Evolutionary conservation across 1,140 invertebrate species (phyloP).

Genomic region (Gryllus bimaculatus): DNA sequence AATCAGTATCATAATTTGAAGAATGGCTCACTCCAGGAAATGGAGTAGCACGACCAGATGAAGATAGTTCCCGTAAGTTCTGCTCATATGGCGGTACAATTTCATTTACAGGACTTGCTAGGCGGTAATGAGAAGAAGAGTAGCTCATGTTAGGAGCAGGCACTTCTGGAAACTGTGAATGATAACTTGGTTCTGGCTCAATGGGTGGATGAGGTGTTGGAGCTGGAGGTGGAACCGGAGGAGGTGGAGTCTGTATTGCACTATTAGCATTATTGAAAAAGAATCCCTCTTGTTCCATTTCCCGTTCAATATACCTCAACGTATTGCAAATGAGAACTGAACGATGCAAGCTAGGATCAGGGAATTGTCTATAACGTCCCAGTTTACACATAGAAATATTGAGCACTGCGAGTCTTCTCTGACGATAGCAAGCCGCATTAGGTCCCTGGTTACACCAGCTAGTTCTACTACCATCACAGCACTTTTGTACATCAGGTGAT

Average conservation of each 20-base stretch:
- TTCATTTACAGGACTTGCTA: constrained; percentile 34
- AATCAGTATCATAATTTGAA: constrained; percentile 50
- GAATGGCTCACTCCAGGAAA: constrained; percentile 25
- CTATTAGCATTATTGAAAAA: constrained; percentile 20
- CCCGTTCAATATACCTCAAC: constrained; percentile 76
- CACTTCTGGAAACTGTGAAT: constrained; percentile 37
- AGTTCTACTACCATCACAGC: constrained; percentile 63
- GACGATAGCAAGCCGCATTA: constrained; percentile 54
- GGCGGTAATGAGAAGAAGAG: constrained; percentile 47
- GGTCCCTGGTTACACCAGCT: constrained; percentile 56
- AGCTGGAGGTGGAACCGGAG: constrained; percentile 16
- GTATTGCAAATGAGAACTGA: constrained; percentile 94
- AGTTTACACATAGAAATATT: constrained; percentile 90
- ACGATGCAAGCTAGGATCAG: constrained; percentile 79
- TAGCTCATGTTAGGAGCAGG: constrained; percentile 45
- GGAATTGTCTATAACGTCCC: constrained; percentile 73
- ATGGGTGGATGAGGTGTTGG: constrained; percentile 22
- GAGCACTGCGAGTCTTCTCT: constrained; percentile 76
- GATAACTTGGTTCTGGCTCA: constrained; percentile 22
- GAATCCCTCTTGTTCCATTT: constrained; percentile 72
- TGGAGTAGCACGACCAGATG: constrained; percentile 27
- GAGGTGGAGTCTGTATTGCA: constrained; percentile 20
- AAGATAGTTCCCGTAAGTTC: constrained; percentile 25
- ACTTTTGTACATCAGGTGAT: constrained; percentile 34
- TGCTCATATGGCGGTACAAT: constrained; percentile 27